Percentiles rank a stretch among this genome's conserved stretches.
Evolutionary conservation across 2,797 vertebrate genomes (phyloP).

Genomic region (Micropoecilia bifurca): DNA sequence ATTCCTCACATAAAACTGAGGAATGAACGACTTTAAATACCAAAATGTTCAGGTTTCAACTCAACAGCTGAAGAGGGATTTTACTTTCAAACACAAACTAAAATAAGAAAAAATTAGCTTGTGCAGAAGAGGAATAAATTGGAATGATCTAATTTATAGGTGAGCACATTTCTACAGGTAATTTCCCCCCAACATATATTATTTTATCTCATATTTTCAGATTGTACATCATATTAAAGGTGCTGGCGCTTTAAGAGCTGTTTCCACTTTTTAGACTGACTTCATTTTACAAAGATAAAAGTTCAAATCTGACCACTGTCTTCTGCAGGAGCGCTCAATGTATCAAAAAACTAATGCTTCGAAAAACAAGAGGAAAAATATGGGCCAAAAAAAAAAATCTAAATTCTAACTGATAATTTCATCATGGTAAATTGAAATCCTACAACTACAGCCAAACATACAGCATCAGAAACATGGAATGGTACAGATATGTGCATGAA

Average conservation of each 20-base stretch:
- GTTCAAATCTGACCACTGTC: too few species aligned
- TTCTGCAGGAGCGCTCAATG: neutral
- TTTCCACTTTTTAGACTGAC: neutral
- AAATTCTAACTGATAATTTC: neutral
- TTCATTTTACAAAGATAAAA: neutral
- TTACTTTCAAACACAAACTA: neutral
- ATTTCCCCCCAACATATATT: neutral
- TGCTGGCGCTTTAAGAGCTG: neutral
- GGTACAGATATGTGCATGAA: constrained; percentile 29
- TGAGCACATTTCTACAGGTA: neutral
- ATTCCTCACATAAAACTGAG: neutral
- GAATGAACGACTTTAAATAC: neutral
- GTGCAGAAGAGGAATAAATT: neutral
- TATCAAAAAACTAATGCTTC: neutral
- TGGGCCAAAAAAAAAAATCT: neutral
- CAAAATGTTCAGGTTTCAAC: neutral
- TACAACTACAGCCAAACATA: neutral
- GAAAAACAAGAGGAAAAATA: neutral
- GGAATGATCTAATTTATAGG: neutral
- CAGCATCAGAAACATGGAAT: constrained; percentile 21
- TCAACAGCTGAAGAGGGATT: neutral
- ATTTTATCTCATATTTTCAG: neutral
- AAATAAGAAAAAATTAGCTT: neutral
- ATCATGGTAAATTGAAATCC: constrained; percentile 2
- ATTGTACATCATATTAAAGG: neutral